These are phyloP conservation scores for Gortyna flavago DNA, from an alignment of 2,888 invertebrate species.

Conservation along the genomic window DNA sequence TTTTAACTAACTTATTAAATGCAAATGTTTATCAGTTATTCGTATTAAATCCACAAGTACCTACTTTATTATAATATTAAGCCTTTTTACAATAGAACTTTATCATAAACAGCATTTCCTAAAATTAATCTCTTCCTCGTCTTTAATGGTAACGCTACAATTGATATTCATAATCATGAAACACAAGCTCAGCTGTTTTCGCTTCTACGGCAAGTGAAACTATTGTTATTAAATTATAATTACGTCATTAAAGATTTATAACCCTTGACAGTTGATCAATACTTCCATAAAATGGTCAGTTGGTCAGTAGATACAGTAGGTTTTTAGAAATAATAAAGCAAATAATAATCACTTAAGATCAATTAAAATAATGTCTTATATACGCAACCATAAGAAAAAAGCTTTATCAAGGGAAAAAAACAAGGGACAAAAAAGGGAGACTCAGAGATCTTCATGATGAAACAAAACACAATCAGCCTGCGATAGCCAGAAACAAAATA, in stretches of 20 bases:
- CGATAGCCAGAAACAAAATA: constrained; percentile 17
- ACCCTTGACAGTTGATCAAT: neutral
- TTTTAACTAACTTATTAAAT: neutral
- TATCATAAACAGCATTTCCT: constrained; percentile 6
- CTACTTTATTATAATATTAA: neutral
- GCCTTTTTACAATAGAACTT: neutral
- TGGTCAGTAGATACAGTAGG: neutral
- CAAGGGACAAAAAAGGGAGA: too few species aligned
- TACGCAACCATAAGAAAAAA: neutral
- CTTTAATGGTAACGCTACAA: constrained; percentile 12
- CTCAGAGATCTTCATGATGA: neutral
- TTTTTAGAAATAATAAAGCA: neutral
- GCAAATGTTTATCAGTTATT: neutral
- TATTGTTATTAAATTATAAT: neutral
- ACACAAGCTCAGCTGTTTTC: neutral
- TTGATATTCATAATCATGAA: constrained; percentile 32
- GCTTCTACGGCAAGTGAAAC: neutral
- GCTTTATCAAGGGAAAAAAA: neutral
- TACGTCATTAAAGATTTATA: neutral
- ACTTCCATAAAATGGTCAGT: neutral
- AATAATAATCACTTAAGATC: neutral
- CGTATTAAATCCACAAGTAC: neutral
- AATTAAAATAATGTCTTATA: neutral
- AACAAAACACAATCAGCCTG: neutral
- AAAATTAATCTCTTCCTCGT: constrained; percentile 19